Evolutionary conservation across 2,888 invertebrate species (phyloP), one percentile per base, ranked within the genome.

Genomic region (Chorisops tibialis): DNA sequence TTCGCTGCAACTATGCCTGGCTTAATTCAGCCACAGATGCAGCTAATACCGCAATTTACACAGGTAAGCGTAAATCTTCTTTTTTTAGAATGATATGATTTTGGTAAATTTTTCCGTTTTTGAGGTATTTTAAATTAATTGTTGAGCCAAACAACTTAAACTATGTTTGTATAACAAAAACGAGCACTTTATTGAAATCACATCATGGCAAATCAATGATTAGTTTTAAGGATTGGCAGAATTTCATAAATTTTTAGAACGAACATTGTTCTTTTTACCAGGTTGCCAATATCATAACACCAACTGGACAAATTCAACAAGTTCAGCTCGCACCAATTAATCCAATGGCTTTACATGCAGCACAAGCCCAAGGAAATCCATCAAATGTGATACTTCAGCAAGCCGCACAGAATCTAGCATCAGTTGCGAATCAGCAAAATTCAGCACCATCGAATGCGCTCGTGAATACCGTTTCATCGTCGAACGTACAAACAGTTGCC

Each of bases 271-370:
- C 85, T 79, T 82, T 83, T 38, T 83, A 86, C 67, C 87, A 88
- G 75, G 80, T 90, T 61, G 90, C 92, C 0, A 92, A 91, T 73
- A 88, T 92, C 35, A 83, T 93, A n/a, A 91, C 93, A 4, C 93
- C 93, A 0, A 88, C 86, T 56, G 93, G 93, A 0, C 93, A 93
- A 73, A 87, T 93, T 61, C 94, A 94, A 69, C 92, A 93, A 74
- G 89, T 95, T 38, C 93, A 94, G 77, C 85, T 93, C 64, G 85
- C 89, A 0, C 87, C 87, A 2, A 76, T 88, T 12, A 80, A 82
- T 45, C 72, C 79, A 41, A 71, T 77, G 59, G 71, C 71, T 66
- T 52, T 77, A 69, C 67, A 74, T 74, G 64, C 75, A 74, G 69
- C 72, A 66, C 66, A 66, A 52, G 62, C 70, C 62, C 63, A 30